These are phyloP conservation scores for Bolborhynchus lineola DNA, from an alignment of 2,113 vertebrate species.

Conservation along the genomic window DNA sequence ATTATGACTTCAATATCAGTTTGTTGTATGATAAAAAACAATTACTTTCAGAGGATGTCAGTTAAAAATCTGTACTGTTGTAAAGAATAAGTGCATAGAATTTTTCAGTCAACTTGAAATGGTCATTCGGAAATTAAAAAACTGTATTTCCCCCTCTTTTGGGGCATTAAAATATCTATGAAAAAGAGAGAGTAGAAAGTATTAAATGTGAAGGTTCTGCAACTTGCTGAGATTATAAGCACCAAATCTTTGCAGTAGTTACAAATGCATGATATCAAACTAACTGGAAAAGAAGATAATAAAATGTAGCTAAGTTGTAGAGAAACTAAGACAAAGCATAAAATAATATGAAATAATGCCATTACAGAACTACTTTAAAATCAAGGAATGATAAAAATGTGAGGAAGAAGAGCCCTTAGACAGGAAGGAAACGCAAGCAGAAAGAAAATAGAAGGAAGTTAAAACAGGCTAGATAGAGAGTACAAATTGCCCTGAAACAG, in stretches of 20 bases:
- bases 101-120: not conserved
- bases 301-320: not conserved
- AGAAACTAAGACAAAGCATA: not conserved
- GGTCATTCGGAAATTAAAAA: not conserved
- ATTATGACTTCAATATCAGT: not conserved
- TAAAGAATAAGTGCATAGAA: not conserved
- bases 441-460: not conserved
- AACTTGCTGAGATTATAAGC: not conserved
- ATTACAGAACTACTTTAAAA: not conserved
- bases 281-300: not conserved
- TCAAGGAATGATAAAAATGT: not conserved
- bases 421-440: not conserved
- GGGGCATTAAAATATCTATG: not conserved
- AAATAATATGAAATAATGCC: not conserved
- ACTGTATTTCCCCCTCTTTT: rapidly evolving
- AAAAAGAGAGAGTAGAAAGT: rapidly evolving
- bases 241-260: not conserved
- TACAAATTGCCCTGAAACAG: not conserved
- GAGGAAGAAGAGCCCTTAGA: not conserved
- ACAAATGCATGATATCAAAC: not conserved
- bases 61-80: not conserved
- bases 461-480: not conserved
- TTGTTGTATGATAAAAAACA: not conserved
- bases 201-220: not conserved
- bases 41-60: not conserved